Percentiles rank a stretch among this genome's conserved stretches.
These are phyloP conservation scores for Geothlypis trichas DNA, from an alignment of 2,113 vertebrate genomes.

Conservation along the genomic window DNA sequence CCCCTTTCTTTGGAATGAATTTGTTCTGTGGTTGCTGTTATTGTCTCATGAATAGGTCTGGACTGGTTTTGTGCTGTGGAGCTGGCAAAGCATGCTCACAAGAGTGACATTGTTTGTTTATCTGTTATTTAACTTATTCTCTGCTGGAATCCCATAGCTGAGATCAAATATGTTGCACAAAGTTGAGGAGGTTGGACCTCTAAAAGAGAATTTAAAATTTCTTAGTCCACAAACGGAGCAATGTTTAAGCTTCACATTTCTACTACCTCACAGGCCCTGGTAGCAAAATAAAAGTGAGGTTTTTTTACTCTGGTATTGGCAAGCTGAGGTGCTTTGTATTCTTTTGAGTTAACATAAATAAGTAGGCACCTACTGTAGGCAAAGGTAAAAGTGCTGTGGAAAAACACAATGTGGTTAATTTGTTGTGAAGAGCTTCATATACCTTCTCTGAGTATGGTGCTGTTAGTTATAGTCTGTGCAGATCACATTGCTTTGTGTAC, in stretches of 20 bases:
- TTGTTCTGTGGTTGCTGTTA: not conserved
- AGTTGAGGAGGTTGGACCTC: not conserved
- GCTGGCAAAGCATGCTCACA: not conserved
- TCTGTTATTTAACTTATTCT: not conserved
- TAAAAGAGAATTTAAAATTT: not conserved
- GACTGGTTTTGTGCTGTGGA: not conserved
- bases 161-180: not conserved
- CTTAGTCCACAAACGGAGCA: not conserved
- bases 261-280: not conserved
- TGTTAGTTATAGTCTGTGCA: not conserved
- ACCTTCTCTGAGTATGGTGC: not conserved
- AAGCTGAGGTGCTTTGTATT: not conserved
- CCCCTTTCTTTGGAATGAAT: not conserved
- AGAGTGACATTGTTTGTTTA: not conserved
- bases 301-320: not conserved
- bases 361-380: not conserved
- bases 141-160: slow-evolving; percentile 68
- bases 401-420: accelerated
- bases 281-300: not conserved
- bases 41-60: not conserved
- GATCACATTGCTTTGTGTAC: not conserved
- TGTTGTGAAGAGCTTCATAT: not conserved
- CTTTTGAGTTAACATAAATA: accelerated
- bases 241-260: accelerated
- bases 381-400: not conserved